These are phyloP conservation scores for Cancer borealis DNA, from an alignment of 2,888 invertebrate genomes.

Conservation along the genomic window DNA sequence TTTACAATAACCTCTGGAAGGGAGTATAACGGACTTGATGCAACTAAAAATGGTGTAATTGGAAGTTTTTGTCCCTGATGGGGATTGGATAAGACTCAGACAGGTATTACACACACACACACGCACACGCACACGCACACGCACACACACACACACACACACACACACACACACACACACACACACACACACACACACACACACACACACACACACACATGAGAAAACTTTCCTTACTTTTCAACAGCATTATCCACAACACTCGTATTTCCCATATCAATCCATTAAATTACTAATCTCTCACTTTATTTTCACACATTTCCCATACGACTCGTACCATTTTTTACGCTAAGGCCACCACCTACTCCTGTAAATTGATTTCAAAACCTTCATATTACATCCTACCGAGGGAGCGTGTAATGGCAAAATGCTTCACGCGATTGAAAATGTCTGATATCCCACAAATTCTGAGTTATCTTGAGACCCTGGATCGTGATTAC, in stretches of 20 bases:
- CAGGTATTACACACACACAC: background rate
- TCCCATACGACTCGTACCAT: background rate
- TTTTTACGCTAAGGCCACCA: background rate
- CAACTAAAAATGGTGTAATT: background rate
- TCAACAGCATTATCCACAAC: background rate
- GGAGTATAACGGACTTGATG: background rate
- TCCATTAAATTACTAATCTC: background rate
- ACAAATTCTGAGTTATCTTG: background rate
- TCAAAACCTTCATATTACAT: background rate
- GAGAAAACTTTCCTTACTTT: no score
- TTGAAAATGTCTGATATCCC: background rate
- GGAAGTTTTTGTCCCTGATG: background rate
- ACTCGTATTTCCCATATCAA: background rate
- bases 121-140: conserved; percentile 15
- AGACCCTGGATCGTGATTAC: background rate
- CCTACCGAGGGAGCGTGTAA: background rate
- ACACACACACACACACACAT: no score
- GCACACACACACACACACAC: conserved; percentile 27
- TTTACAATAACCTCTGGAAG: background rate
- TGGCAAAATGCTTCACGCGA: background rate
- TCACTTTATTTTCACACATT: background rate
- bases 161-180: conserved; percentile 27
- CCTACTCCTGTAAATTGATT: background rate
- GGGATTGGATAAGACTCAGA: background rate
- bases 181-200: no score